Percentiles rank a stretch among this genome's conserved stretches.
Evolutionary conservation across 2,888 invertebrate species (phyloP).

Genomic region (Microctonus hyperodae): DNA sequence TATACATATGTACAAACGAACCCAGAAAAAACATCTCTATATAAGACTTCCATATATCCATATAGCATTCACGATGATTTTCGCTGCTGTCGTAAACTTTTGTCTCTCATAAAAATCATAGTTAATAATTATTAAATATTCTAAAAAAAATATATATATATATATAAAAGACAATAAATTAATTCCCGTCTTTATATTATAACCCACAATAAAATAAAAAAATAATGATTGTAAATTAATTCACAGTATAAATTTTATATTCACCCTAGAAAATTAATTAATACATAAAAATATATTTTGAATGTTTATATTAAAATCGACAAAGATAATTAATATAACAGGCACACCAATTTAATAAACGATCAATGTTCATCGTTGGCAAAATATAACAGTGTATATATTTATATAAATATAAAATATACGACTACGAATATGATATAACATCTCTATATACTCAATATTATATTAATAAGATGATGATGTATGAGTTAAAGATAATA

Average conservation of each 20-base stretch:
- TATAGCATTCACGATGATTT: background rate
- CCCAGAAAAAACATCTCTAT: background rate
- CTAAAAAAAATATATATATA: too few relatives aligned
- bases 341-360: background rate
- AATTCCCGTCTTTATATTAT: background rate
- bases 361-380: background rate
- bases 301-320: too few relatives aligned
- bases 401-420: too few relatives aligned
- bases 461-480: background rate
- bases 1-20: background rate
- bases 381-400: too few relatives aligned
- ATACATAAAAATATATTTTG: too few relatives aligned
- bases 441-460: background rate
- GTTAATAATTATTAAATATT: slow-evolving; percentile 26
- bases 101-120: background rate
- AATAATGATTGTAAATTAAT: too few relatives aligned
- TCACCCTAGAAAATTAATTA: too few relatives aligned
- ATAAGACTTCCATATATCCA: background rate
- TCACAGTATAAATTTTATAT: too few relatives aligned
- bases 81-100: background rate
- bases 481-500: slow-evolving; percentile 7
- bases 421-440: background rate
- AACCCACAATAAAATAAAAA: too few relatives aligned
- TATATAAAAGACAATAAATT: background rate
- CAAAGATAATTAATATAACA: background rate